phyloP scores from a whole-genome alignment of 2,888 invertebrate genomes.

The Scaptomyza caliginosa region DNA sequence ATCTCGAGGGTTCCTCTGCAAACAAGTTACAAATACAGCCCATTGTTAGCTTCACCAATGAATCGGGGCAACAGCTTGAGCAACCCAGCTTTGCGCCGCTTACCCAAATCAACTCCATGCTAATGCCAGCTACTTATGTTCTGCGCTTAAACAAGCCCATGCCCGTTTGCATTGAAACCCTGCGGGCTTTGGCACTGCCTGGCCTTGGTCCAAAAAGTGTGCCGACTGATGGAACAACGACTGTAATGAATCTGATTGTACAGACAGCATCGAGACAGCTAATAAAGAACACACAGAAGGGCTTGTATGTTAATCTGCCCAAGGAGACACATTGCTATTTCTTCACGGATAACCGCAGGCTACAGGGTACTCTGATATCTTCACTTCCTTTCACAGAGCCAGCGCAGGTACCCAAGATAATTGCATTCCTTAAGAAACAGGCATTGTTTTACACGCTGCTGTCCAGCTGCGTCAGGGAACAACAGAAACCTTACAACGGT shows the following conservation, averaged over 20 bases:
- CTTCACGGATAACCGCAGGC: constrained; percentile 91
- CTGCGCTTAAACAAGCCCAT: constrained; percentile 91
- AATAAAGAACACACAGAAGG: constrained; percentile 90
- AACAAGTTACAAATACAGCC: constrained; percentile 85
- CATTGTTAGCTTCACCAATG: constrained; percentile 77
- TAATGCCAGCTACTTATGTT: constrained; percentile 95
- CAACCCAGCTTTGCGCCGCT: constrained; percentile 92
- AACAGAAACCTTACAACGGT: constrained; percentile 89
- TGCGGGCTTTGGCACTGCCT: constrained; percentile 87
- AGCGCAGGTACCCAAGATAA: constrained; percentile 94
- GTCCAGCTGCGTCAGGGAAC: constrained; percentile 93
- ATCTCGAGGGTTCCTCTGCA: constrained; percentile 94
- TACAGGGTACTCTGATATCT: constrained; percentile 85
- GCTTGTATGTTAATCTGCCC: constrained; percentile 94
- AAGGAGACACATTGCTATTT: constrained; percentile 98
- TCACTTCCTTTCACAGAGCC: constrained; percentile 97
- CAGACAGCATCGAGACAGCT: constrained; percentile 91
- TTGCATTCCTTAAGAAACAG: constrained; percentile 93
- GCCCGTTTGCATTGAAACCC: constrained; percentile 92
- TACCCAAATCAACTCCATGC: constrained; percentile 93
- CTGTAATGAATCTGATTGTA: constrained; percentile 87
- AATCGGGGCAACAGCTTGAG: constrained; percentile 62
- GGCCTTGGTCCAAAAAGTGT: constrained; percentile 78
- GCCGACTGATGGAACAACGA: constrained; percentile 75
- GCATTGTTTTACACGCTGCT: constrained; percentile 95